Evolutionary conservation across 53 echinoderm and acorn worm genomes (phyloP), one percentile per base, ranked within the genome.

Genomic region (Stichopus horrens): DNA sequence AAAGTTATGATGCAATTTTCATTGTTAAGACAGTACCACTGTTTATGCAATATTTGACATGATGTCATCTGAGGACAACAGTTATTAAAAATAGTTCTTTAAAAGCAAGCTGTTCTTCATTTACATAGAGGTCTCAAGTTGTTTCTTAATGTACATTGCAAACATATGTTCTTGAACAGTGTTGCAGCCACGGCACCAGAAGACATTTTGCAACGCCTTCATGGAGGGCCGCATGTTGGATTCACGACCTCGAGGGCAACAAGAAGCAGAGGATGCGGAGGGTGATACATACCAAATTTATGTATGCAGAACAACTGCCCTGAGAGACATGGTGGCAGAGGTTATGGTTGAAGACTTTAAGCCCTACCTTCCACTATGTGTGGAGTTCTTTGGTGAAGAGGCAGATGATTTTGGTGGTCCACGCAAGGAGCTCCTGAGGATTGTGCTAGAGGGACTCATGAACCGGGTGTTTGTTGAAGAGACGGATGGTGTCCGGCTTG

Each of bases 311-410:
- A 6, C 19, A 13, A n/a, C 7, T n/a, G 74, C 23, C 20, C 23
- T 74, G 23, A 74, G 14, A 6, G 7, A 20, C 14, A 7, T 74
- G 7, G 74, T 22, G 23, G 7, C 74, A 74, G 74, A 74, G 14
- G 7, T 74, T 7, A 74, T 5, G 7, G 20, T 6, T 20, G 23
- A n/a, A 6, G 74, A 6, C 14, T 74, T 74, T 22, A 6, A 13
- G 16, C 5, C 74, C 19, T 8, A 22, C 14, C 5, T 22, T 74
- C 23, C 74, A 6, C 74, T 74, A 6, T 74, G 7, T 6, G 74
- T 74, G 74, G 23, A 74, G 14, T 74, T 74, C 74, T 74, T 74
- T 22, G 74, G 74, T 7, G 74, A 74, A 74, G 74, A 74, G n/a
- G 74, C 74, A 74, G 74, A 8, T 7, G 74, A 74, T 14, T 7